Conservation (phyloP, 2,888 invertebrate genomes). For the Rhamphomyia laevipes region DNA sequence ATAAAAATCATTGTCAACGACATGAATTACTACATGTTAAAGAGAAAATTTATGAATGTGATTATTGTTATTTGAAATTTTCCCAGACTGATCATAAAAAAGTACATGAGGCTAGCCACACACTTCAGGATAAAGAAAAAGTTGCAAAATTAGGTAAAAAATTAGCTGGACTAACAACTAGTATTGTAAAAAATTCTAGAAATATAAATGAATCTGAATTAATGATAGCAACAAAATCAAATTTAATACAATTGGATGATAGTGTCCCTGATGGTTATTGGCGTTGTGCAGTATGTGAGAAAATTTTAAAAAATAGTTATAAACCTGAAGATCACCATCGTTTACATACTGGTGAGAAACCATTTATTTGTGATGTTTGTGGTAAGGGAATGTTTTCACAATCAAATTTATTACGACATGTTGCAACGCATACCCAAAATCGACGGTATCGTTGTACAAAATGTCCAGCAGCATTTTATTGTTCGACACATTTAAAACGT, state of each 20-base stretch:
- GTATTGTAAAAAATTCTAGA: no score
- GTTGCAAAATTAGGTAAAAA: neutral
- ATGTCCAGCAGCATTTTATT: neutral
- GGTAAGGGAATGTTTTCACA: neutral
- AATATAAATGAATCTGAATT: no score
- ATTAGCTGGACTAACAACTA: neutral
- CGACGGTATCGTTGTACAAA: neutral
- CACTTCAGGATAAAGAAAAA: neutral
- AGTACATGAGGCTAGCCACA: neutral
- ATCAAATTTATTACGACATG: neutral
- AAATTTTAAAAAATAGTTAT: neutral
- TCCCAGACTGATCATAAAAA: neutral
- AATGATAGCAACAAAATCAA: no score
- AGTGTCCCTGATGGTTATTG: neutral
- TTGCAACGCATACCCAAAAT: neutral
- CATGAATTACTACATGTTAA: slow-evolving; percentile 2
- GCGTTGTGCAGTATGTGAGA: neutral
- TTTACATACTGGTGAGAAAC: neutral
- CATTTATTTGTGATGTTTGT: neutral
- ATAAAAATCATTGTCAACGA: slow-evolving; percentile 2
- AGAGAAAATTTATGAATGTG: slow-evolving; percentile 1
- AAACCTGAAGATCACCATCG: neutral
- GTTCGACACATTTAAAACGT: neutral
- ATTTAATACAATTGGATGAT: neutral
- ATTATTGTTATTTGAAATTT: slow-evolving; percentile 4